Conservation (phyloP, 2,888 invertebrate genomes). For the Cepaea hortensis region DNA sequence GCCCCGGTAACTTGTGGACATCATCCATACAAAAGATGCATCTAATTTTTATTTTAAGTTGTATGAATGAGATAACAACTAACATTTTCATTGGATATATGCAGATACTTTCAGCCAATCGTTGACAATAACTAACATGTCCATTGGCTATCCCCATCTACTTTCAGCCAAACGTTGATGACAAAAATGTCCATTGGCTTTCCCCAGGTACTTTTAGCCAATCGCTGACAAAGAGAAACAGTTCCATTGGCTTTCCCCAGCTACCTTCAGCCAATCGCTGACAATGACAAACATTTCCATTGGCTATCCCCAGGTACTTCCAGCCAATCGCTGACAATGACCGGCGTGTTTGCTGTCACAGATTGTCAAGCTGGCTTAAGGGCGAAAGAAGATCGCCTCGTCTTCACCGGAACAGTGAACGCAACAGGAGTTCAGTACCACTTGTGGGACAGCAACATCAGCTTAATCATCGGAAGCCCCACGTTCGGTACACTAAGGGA, state of each 20-base stretch:
- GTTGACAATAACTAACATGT: neutral
- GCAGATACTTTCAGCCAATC: neutral
- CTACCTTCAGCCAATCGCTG: neutral
- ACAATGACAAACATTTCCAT: neutral
- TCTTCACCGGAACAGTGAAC: constrained; percentile 8
- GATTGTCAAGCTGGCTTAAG: neutral
- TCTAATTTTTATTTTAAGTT: too few relatives aligned
- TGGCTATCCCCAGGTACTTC: neutral
- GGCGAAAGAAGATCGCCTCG: neutral
- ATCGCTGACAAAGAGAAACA: neutral
- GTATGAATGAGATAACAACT: neutral
- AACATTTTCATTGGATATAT: too few relatives aligned
- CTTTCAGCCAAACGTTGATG: neutral
- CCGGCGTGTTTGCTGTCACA: neutral
- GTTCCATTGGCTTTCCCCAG: neutral
- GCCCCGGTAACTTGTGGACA: too few relatives aligned
- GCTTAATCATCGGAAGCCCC: neutral
- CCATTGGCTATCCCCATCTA: too few relatives aligned
- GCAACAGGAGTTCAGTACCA: neutral
- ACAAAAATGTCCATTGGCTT: neutral
- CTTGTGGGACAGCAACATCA: neutral
- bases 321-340: neutral
- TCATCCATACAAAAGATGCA: too few relatives aligned
- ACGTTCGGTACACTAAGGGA: too few relatives aligned
- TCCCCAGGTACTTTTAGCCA: neutral